A percentile compares a stretch with the other conserved stretches of the same genome.
These are phyloP conservation scores for Periophthalmus magnuspinnatus DNA, from an alignment of 2,797 vertebrate genomes.

Conservation along the genomic window DNA sequence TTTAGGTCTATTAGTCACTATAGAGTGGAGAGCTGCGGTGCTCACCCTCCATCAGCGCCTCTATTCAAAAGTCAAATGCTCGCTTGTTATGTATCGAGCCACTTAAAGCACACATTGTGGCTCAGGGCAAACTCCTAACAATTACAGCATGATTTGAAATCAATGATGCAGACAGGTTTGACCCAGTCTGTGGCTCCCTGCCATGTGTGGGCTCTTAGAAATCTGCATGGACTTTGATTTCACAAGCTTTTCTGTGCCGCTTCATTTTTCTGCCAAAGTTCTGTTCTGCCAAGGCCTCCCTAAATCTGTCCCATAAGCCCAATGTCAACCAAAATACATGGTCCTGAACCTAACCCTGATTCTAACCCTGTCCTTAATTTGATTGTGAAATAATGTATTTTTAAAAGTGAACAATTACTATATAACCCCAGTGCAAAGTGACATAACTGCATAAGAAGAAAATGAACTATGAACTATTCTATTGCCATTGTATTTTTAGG, in stretches of 20 bases:
- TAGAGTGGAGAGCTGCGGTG: slow-evolving; percentile 43
- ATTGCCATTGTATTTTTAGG: no score
- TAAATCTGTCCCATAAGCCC: background rate
- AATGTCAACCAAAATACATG: background rate
- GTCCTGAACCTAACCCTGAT: background rate
- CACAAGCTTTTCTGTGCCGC: background rate
- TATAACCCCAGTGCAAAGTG: no score
- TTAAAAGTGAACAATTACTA: no score
- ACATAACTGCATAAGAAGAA: no score
- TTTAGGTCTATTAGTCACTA: slow-evolving; percentile 60
- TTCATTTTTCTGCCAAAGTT: no score
- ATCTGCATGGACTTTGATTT: background rate
- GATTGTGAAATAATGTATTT: no score
- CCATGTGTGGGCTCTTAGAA: slow-evolving; percentile 14
- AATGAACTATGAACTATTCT: no score
- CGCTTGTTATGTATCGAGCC: slow-evolving; percentile 48
- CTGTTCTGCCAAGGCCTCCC: no score
- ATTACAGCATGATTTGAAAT: slow-evolving; percentile 53
- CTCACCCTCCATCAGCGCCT: slow-evolving; percentile 42
- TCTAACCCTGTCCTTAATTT: no score
- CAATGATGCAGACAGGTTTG: slow-evolving; percentile 46
- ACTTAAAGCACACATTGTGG: slow-evolving; percentile 50
- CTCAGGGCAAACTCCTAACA: slow-evolving; percentile 51
- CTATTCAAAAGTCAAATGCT: slow-evolving; percentile 44
- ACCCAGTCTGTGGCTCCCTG: slow-evolving; percentile 21